A percentile compares a stretch with the other conserved stretches of the same genome.
Evolutionary conservation across 2,797 vertebrate species (phyloP).

Genomic region (Ctenopoma multispine): DNA sequence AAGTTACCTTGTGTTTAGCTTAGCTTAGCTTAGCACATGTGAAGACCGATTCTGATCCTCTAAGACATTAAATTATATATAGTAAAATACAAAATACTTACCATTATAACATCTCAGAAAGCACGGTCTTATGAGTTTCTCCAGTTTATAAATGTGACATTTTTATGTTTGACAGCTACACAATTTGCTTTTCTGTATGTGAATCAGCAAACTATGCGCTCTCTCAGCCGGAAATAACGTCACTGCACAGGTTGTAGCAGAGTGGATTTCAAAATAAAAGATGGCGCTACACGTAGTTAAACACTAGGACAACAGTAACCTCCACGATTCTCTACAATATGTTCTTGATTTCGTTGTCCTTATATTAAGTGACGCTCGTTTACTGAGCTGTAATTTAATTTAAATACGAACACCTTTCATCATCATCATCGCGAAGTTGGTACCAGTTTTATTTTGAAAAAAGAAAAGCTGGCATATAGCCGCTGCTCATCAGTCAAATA

Average conservation of each 20-base stretch:
- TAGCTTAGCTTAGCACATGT: slow-evolving; percentile 45
- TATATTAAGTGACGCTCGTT: too few species aligned
- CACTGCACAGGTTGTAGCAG: fast-evolving
- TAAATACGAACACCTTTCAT: too few species aligned
- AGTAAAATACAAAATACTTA: slow-evolving; percentile 33
- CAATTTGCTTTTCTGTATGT: neutral
- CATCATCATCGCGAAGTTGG: neutral
- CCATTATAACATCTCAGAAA: slow-evolving; percentile 51
- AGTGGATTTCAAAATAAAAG: slow-evolving; percentile 54
- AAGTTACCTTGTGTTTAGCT: slow-evolving; percentile 23
- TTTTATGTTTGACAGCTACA: neutral
- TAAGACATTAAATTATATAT: neutral
- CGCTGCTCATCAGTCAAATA: too few species aligned
- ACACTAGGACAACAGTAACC: neutral
- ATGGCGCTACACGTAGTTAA: too few species aligned
- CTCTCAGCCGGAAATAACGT: slow-evolving; percentile 47
- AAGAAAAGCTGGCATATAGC: neutral
- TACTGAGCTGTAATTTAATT: too few species aligned
- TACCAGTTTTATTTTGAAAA: slow-evolving; percentile 54
- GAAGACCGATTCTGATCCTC: neutral
- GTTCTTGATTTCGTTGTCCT: too few species aligned
- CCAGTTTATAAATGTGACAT: slow-evolving; percentile 27
- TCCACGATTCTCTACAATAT: too few species aligned
- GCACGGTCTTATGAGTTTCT: neutral
- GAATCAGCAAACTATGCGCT: slow-evolving; percentile 10